phyloP scores from a whole-genome alignment of 2,113 vertebrate species.

The Neomonachus schauinslandi region DNA sequence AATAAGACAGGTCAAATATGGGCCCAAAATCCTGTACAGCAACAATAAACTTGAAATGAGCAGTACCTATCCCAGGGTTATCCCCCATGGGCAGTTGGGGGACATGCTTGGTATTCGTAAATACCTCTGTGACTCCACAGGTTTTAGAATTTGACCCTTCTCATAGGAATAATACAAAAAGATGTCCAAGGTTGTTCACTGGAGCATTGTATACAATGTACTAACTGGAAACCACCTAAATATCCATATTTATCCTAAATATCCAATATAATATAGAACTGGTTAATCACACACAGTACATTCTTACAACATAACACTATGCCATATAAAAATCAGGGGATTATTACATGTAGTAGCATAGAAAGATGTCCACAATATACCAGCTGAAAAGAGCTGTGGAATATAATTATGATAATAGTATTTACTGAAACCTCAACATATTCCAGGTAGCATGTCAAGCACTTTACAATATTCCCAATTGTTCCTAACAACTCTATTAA shows the following conservation, averaged over 20 bases:
- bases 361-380: background rate
- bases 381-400: background rate
- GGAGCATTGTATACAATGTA: background rate
- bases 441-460: background rate
- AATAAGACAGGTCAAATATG: background rate
- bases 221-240: conserved; percentile 8
- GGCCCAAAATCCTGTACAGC: background rate
- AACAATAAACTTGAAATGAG: background rate
- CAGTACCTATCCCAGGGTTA: background rate
- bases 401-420: background rate
- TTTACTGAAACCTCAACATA: background rate
- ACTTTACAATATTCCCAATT: background rate
- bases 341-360: background rate
- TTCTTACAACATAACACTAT: background rate
- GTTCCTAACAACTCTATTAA: background rate
- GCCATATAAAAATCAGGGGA: background rate
- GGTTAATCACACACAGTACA: background rate
- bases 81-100: background rate
- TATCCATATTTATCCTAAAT: background rate
- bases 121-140: background rate
- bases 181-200: background rate
- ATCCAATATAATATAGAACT: background rate
- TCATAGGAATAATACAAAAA: background rate
- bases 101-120: background rate
- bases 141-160: background rate